Evolutionary conservation across 2,888 invertebrate species (phyloP), one percentile per base, ranked within the genome.

Genomic region (Drosophila paranaensis): DNA sequence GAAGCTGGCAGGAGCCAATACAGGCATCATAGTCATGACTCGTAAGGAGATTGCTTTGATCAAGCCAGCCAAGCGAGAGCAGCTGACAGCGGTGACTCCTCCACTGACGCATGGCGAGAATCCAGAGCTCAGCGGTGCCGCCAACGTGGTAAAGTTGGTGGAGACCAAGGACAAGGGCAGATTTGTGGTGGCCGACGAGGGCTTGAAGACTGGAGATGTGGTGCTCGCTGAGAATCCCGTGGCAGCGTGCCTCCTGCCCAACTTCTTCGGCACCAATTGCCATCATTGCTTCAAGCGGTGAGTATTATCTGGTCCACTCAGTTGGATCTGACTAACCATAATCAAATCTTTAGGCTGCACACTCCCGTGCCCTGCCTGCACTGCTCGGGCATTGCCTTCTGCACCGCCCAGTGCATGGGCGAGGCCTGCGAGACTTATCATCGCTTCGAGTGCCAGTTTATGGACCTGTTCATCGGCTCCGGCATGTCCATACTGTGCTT

Each of bases 401-500:
- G 97, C 90, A 94, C 94, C 1, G 84, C 93, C 1, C 92, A 93
- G 58, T 97, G 97, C 90, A 94, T 95, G 76, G 95, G 95, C 45
- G 90, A 91, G 2, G 96, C 96, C 0, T 83, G 95, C 1, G 90
- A 93, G 4, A 94, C 95, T 0, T 97, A 97, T 90, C 97, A 97
- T 91, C 93, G 93, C 39, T 95, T 94, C 88, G 97, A 97, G 92
- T 97, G 97, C 88, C 94, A 94, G 80, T 95, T 95, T 84, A 93
- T 96, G 82, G 96, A 96, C 77, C 93, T 97, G 9, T 94, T 97
- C 57, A 95, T 96, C 74, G 97, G 97, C 94, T 96, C 96, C 0
- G 96, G 97, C 1, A 97, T 97, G 96, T 97, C 97, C 60, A 94
- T 97, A 55, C 93, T 97, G 4, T 96, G 96, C 75, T 95, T 95